Conservation (phyloP, 2,797 vertebrate genomes). For the Argyrosomus regius region DNA sequence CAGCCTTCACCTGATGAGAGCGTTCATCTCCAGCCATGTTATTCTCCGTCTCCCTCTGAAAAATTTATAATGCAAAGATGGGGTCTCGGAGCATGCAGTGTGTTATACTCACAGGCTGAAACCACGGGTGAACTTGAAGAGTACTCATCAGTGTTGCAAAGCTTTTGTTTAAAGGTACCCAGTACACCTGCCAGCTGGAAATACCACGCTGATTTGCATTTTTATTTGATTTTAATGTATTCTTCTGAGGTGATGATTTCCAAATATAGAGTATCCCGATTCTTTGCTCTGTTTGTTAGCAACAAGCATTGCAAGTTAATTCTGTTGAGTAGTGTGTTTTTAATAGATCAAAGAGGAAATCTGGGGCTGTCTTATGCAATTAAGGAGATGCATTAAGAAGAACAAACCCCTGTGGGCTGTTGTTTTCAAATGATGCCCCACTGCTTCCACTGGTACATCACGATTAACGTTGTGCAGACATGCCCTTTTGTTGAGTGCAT, state of each 20-base stretch:
- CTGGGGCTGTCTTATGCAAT: slow-evolving; percentile 87
- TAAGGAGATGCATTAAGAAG: slow-evolving; percentile 87
- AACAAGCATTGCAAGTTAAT: slow-evolving; percentile 80
- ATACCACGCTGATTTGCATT: slow-evolving; percentile 82
- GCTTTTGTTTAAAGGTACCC: slow-evolving; percentile 72
- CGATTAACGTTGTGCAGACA: slow-evolving; percentile 82
- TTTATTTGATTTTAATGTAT: slow-evolving; percentile 84
- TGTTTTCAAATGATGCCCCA: slow-evolving; percentile 85
- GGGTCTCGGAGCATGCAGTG: slow-evolving; percentile 69
- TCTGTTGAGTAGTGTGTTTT: slow-evolving; percentile 83
- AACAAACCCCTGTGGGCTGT: slow-evolving; percentile 86
- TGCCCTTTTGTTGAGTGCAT: slow-evolving; percentile 81
- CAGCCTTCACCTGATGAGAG: slow-evolving; percentile 78
- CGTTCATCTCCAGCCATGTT: slow-evolving; percentile 72
- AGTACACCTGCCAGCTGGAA: slow-evolving; percentile 77
- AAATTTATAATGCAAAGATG: slow-evolving; percentile 82
- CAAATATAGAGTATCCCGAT: slow-evolving; percentile 78
- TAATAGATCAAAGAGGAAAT: slow-evolving; percentile 87
- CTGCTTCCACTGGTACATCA: slow-evolving; percentile 81
- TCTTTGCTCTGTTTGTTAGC: slow-evolving; percentile 68
- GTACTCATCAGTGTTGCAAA: slow-evolving; percentile 53
- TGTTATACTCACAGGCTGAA: slow-evolving; percentile 67
- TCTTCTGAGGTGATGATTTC: slow-evolving; percentile 81
- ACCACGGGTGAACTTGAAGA: slow-evolving; percentile 65
- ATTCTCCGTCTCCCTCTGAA: slow-evolving; percentile 74